These are phyloP conservation scores for Amia ocellicauda DNA, from an alignment of 2,113 vertebrate genomes.

Conservation along the genomic window DNA sequence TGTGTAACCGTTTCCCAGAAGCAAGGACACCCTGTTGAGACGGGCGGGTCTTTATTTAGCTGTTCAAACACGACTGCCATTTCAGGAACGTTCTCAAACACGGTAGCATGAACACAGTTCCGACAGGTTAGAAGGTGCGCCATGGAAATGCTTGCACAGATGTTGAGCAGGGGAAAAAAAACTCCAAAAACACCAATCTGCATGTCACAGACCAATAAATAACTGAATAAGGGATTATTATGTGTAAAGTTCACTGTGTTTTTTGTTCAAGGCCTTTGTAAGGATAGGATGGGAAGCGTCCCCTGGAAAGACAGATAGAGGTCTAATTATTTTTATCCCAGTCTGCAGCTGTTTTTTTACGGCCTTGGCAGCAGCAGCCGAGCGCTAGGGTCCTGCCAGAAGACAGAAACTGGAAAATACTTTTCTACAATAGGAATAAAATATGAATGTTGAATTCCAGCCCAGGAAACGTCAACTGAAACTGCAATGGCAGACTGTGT, in stretches of 20 bases:
- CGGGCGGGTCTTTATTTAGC: no score
- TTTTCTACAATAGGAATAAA: conserved; percentile 71
- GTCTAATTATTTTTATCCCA: conserved; percentile 74
- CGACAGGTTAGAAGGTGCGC: no score
- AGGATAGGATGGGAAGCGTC: conserved; percentile 38
- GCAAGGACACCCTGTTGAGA: no score
- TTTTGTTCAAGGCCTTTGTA: conserved; percentile 30
- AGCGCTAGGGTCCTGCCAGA: conserved; percentile 62
- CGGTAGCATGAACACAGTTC: no score
- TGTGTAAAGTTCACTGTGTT: conserved; percentile 1
- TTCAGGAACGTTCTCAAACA: no score
- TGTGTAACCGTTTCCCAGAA: no score
- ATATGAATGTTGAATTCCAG: conserved; percentile 60
- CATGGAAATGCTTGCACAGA: no score
- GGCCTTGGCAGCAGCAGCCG: conserved; percentile 63
- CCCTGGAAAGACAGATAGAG: conserved; percentile 75
- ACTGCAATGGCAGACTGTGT: conserved; percentile 50
- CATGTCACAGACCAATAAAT: no score
- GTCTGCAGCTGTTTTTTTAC: conserved; percentile 77
- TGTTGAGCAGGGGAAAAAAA: no score
- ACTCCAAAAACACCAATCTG: no score
- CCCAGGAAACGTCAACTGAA: conserved; percentile 64
- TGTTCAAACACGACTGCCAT: no score
- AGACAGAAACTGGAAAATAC: conserved; percentile 74
- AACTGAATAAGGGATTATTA: background rate